Evolutionary conservation across 2,888 invertebrate species (phyloP).

Genomic region (Balanococcus diminutus): DNA sequence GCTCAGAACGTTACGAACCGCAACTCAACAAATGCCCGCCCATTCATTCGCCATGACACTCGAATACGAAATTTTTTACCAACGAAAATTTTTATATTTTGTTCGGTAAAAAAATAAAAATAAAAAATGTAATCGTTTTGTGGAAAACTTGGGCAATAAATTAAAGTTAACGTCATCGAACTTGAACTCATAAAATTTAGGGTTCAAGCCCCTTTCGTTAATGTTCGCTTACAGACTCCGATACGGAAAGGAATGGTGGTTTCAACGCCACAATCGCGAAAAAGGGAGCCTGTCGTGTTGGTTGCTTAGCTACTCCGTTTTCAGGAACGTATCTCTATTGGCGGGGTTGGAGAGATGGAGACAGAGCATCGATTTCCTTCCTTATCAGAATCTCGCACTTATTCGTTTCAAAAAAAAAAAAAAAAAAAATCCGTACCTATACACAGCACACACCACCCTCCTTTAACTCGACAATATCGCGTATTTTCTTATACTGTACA

Average conservation of each 20-base stretch:
- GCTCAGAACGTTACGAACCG: not conserved
- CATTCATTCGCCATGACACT: not conserved
- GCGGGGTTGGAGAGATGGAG: conserved; percentile 53
- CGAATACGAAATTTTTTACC: not conserved
- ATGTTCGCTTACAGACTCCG: conserved; percentile 17
- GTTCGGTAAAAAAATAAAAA: not conserved
- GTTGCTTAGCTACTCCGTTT: conserved; percentile 54
- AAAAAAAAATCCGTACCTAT: not conserved
- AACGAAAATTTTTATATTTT: conserved; percentile 5
- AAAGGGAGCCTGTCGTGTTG: conserved; percentile 52
- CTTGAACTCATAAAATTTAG: conserved; percentile 54
- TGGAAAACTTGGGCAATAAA: conserved; percentile 45
- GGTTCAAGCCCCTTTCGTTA: conserved; percentile 52
- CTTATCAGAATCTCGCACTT: conserved; percentile 51
- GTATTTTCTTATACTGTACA: conserved; percentile 24
- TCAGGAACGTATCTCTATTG: conserved; percentile 53
- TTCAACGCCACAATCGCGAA: conserved; percentile 44
- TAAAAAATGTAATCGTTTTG: conserved; percentile 44
- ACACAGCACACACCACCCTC: not conserved
- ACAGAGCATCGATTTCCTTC: conserved; percentile 55
- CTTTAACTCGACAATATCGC: conserved; percentile 1
- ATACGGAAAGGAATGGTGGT: conserved; percentile 45
- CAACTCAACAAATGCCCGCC: not conserved
- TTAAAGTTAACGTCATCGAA: conserved; percentile 53
- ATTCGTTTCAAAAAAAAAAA: conserved; percentile 43